Evolutionary conservation across 2,113 vertebrate species (phyloP).

Genomic region (Pandion haliaetus): DNA sequence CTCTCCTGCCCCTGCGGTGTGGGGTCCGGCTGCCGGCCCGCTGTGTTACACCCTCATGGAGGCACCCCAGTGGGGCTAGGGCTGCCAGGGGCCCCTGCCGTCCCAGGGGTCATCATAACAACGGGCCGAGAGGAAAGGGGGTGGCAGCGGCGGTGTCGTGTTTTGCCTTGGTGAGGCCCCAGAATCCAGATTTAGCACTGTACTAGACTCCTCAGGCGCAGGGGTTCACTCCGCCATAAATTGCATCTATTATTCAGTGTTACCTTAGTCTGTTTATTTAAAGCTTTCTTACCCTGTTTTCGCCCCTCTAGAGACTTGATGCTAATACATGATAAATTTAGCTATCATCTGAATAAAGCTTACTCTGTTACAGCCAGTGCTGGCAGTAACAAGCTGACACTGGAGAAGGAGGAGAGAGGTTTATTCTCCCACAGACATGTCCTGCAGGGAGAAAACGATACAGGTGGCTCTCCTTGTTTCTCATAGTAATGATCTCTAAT

Average conservation of each 20-base stretch:
- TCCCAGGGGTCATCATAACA: no score
- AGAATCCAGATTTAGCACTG: neutral
- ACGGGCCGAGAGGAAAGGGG: neutral
- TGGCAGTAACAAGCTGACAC: neutral
- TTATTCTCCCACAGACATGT: neutral
- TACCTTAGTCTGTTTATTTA: neutral
- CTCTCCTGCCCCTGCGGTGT: accelerated
- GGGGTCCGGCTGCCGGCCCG: no score
- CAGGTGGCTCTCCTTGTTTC: neutral
- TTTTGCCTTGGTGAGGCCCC: neutral
- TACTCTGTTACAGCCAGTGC: neutral
- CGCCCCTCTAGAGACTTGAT: neutral
- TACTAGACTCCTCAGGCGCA: neutral
- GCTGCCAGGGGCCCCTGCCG: accelerated
- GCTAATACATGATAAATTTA: slow-evolving; percentile 3
- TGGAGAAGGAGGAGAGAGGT: neutral
- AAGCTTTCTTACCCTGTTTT: neutral
- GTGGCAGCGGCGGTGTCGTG: accelerated
- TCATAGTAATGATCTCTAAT: neutral
- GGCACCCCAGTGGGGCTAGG: accelerated
- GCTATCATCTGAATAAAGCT: neutral
- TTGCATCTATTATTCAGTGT: neutral
- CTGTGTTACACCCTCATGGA: neutral
- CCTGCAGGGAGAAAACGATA: neutral
- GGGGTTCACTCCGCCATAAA: neutral